Evolutionary conservation across 2,888 invertebrate species (phyloP), one percentile per base, ranked within the genome.

Genomic region (Polia nebulosa): DNA sequence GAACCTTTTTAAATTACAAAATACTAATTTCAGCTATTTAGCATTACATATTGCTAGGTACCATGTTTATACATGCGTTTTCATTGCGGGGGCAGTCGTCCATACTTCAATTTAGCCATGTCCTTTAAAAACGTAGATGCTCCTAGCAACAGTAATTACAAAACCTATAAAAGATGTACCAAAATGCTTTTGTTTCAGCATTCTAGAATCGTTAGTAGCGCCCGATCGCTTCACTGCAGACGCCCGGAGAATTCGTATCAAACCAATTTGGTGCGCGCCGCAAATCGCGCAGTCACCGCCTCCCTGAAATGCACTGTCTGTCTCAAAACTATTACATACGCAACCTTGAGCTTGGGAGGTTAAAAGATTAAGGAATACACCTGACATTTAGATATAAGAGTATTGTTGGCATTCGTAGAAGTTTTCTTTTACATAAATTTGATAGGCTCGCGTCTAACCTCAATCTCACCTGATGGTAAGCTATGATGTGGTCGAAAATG

Each of bases 181-280:
- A 0, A 8, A 5, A 15, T 49, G 17, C 11, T 47, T 39, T 52
- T 58, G 15, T 49, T 45, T 36, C 8, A n/a, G 4, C n/a, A 22
- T 64, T 85, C 85, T 82, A 83, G 67, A 80, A 80, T 61, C 45
- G 2, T 11, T 73, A 70, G 87, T 83, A 86, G 32, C 15, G 27
- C 60, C 67, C 69, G 78, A 79, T 83, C 81, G 78, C 76, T 70
- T 69, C 78, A 73, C 78, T 82, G 80, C 81, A 85, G 84, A 84
- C 85, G 70, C 83, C 78, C 65, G 65, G 82, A 79, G 83, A 85
- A 87, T 86, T 87, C 83, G 81, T 82, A 83, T 83, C 84, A 86
- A 89, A 88, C 87, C 89, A 85, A 87, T 88, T 87, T 87, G 85
- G 79, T 77, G 73, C 71, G 80, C 72, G 78, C 84, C 83, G 75